phyloP scores from a whole-genome alignment of 2,797 vertebrate species.

The Sciurus vulgaris region DNA sequence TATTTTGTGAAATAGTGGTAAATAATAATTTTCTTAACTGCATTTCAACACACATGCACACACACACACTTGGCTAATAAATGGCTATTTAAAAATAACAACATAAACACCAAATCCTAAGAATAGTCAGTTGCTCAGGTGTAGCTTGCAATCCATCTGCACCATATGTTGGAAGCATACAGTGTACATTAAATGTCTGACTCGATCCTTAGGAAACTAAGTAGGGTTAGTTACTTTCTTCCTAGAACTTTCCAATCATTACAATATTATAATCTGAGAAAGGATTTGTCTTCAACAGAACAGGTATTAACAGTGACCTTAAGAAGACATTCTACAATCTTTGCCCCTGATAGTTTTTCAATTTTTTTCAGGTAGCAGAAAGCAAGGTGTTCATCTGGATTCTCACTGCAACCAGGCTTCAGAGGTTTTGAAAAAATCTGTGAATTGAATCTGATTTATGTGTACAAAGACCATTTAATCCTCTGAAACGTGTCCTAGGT shows the following conservation, averaged over 20 bases:
- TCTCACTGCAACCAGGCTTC: background rate
- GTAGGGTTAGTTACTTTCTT: constrained; percentile 48
- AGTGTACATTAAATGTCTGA: constrained; percentile 14
- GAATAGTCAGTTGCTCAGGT: constrained; percentile 62
- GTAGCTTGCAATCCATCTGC: constrained; percentile 68
- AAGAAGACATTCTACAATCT: constrained; percentile 40
- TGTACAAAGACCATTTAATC: constrained; percentile 26
- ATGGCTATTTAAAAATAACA: constrained; percentile 79
- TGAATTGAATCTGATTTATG: constrained; percentile 59
- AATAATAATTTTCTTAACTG: constrained; percentile 54
- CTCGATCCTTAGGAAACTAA: constrained; percentile 23
- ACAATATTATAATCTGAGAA: constrained; percentile 30
- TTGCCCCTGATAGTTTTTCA: background rate
- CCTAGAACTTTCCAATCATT: constrained; percentile 45
- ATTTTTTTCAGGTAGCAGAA: constrained; percentile 10
- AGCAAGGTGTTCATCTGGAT: background rate
- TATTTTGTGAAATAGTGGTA: constrained; percentile 73
- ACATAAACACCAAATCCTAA: constrained; percentile 76
- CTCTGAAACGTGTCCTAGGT: constrained; percentile 15
- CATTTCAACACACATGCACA: background rate
- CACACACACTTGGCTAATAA: constrained; percentile 46
- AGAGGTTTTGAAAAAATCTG: constrained; percentile 54
- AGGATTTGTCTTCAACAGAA: constrained; percentile 30
- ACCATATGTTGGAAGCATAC: constrained; percentile 65
- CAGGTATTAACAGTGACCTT: constrained; percentile 3